A percentile compares a stretch with the other conserved stretches of the same genome.
Conservation (phyloP, 2,113 vertebrate genomes). For the Cynocephalus volans region DNA sequence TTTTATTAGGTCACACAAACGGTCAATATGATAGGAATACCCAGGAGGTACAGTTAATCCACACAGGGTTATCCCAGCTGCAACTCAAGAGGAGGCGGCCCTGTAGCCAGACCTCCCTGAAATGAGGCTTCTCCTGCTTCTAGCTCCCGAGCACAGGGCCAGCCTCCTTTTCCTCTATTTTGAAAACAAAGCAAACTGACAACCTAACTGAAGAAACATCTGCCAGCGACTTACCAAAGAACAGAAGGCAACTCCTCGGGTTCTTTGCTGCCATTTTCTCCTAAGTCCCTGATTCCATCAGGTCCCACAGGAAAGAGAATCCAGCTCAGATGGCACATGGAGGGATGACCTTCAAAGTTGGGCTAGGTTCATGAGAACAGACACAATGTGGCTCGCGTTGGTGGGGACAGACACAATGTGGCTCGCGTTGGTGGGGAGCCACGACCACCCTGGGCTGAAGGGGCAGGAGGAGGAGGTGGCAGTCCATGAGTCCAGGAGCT, state of each 20-base stretch:
- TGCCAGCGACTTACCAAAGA: not conserved
- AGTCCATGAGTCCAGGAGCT: rapidly evolving
- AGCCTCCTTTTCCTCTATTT: not conserved
- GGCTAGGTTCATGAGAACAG: too few relatives aligned
- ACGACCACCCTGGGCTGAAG: not conserved
- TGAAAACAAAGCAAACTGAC: not conserved
- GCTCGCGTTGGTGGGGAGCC: rapidly evolving
- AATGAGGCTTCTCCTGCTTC: not conserved
- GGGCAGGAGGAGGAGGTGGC: not conserved
- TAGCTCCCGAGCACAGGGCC: not conserved
- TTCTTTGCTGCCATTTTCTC: not conserved
- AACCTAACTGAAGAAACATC: too few relatives aligned
- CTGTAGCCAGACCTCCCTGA: too few relatives aligned
- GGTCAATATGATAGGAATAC: not conserved
- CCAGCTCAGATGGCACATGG: not conserved
- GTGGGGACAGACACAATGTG: too few relatives aligned
- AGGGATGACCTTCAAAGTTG: not conserved
- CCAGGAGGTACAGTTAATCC: not conserved
- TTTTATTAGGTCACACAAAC: rapidly evolving
- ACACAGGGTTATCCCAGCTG: not conserved
- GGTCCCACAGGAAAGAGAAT: not conserved
- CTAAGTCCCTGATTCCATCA: not conserved
- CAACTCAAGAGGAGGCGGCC: too few relatives aligned
- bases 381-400: too few relatives aligned
- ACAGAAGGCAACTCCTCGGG: not conserved